Base-by-base conservation (phyloP, 2,113 vertebrate species). In the Ptychochromis oligacanthus region DNA sequence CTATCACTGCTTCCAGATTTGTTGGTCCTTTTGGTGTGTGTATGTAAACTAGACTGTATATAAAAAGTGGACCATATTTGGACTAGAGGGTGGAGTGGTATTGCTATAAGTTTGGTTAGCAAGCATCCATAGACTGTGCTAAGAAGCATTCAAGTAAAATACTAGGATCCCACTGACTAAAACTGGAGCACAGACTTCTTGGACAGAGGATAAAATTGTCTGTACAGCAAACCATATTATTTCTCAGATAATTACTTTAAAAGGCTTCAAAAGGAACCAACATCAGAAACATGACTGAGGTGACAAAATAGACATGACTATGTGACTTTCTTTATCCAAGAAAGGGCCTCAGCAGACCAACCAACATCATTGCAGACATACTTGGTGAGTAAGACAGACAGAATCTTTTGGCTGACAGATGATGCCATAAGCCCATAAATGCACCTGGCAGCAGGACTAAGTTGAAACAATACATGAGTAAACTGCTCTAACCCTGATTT, bases 1-100 rank as follows among this genome's bases (percentile, higher is more conserved):
- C 74, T 90, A 92, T 92, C 86, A 46, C 40, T 11, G 75, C 86
- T 87, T 94, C 91, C 88, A 43, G 13, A 28, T 78, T 82, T 57
- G 17, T 76, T 77, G 28, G 56, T 75, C 7, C 11, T 57, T 26
- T 72, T 77, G 76, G 60, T 79, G 72, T 76, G 6, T 82, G 22
- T 40, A 20, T 64, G 31, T 54, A 15, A 3, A 72, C 24, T 64
- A 31, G 18, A n/a, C 65, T 72, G 2, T 9, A 54, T 14, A 34
- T 72, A 72, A 72, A 34, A 34, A 18, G 67, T 72, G 46, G 46
- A 31, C 28, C 6, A 34, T 4, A 54, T 34, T 49, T 52, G 46
- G 67, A 34, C 20, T 17, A 34, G 46, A 54, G 18, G 18, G 46
- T 72, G 26, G 26, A 67, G 2, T 46, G 8, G 46, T 72, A 46